Evolutionary conservation across 2,797 vertebrate species (phyloP).

Genomic region (Bucorvus abyssinicus): DNA sequence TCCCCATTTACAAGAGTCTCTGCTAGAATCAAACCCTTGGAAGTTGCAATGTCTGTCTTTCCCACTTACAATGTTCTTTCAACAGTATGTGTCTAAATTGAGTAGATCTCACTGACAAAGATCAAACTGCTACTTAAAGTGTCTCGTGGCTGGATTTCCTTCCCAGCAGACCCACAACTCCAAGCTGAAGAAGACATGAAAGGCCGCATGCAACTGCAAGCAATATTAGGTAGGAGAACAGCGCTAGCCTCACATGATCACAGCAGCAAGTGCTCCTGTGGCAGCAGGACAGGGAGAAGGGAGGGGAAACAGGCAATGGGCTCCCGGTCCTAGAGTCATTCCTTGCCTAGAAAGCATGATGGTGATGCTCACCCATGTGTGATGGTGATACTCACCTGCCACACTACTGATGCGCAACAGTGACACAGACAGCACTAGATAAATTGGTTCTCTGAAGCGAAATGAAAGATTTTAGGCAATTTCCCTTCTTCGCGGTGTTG

Average conservation of each 20-base stretch:
- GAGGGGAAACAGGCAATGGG: neutral
- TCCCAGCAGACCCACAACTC: constrained; percentile 3
- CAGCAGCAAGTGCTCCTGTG: neutral
- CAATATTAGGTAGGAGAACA: neutral
- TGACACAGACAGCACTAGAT: neutral
- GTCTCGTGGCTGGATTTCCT: constrained; percentile 52
- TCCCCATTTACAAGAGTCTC: constrained; percentile 49
- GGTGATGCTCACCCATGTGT: accelerated
- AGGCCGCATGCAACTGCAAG: neutral
- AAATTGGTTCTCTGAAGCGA: neutral
- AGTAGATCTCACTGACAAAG: constrained; percentile 27
- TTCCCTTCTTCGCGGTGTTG: neutral
- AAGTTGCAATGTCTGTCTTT: constrained; percentile 21
- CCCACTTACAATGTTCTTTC: constrained; percentile 1
- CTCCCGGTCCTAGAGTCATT: neutral
- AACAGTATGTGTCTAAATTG: neutral
- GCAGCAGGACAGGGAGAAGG: neutral
- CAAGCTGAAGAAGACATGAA: constrained; percentile 9
- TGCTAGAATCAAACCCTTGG: constrained; percentile 46
- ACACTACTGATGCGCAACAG: neutral
- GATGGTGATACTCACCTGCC: neutral
- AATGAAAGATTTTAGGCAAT: neutral
- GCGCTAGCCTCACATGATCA: neutral
- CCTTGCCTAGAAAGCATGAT: neutral
- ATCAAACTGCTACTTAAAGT: constrained; percentile 55